Evolutionary conservation across 2,888 invertebrate species (phyloP), one percentile per base, ranked within the genome.

Genomic region (Ypsolopha sequella): DNA sequence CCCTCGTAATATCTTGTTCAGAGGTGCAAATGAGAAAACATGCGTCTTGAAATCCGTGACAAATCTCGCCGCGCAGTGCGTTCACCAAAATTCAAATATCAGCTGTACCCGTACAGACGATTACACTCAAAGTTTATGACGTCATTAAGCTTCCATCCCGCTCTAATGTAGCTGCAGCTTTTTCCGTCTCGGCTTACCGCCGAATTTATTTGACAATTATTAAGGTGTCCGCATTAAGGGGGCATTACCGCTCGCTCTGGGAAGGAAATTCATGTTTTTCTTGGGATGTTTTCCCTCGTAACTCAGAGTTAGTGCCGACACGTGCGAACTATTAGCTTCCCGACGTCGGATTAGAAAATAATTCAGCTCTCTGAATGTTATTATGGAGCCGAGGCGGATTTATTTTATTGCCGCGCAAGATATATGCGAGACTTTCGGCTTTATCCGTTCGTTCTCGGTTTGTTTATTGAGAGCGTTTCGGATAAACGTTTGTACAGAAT

Each of bases 271-370:
- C 79, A 76, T 85, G 85, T 86, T 85, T 85, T 86, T 76, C 81
- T 81, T 78, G 73, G 80, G 78, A 75, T 79, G 81, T 78, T 79
- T 79, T 74, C 78, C 64, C 63, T 65, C 67, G 69, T 84, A 82
- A 78, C 69, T 85, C 80, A 81, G 76, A 60, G 65, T 70, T 70
- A 73, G 75, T 66, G 70, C 74, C 73, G 70, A 75, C 85, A 85
- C 85, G 85, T 86, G 84, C 81, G 70, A 81, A 84, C 85, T 86
- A 85, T 85, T 85, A 85, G 84, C 82, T 76, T 74, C 76, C 77
- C 75, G 74, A 65, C 73, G 67, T 60, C 65, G 81, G 84, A 86
- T 86, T 85, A 85, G 82, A 86, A 84, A 84, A 85, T 85, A 85
- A 85, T 85, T 85, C 84, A 85, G 70, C 76, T 66, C 77, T 74